Evolutionary conservation across 2,888 invertebrate genomes (phyloP).

Genomic region (Onthophagus sagittarius): DNA sequence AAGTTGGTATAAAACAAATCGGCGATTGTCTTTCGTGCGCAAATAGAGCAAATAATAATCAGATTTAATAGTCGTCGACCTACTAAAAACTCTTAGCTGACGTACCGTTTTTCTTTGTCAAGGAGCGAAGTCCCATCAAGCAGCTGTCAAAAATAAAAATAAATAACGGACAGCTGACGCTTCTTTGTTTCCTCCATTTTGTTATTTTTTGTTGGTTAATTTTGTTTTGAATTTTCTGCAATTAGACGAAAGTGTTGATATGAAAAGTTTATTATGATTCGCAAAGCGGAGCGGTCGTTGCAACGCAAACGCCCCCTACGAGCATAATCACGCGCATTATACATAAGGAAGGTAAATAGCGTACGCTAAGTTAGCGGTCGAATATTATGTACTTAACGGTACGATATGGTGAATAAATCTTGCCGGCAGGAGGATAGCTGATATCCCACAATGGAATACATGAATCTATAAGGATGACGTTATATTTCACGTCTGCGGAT

Average conservation of each 20-base stretch:
- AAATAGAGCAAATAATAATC: background rate
- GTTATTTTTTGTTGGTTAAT: background rate
- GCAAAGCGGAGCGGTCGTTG: background rate
- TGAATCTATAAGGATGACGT: conserved; percentile 1
- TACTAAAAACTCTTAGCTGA: background rate
- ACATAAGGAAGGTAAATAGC: background rate
- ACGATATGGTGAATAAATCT: background rate
- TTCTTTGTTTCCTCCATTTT: background rate
- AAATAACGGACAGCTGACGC: background rate
- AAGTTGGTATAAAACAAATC: background rate
- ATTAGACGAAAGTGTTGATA: background rate
- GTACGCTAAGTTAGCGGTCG: background rate
- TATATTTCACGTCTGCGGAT: background rate
- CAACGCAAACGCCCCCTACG: background rate
- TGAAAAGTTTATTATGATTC: background rate
- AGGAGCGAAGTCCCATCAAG: background rate
- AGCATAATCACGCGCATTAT: background rate
- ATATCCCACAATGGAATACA: conserved; percentile 5
- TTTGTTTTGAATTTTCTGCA: background rate
- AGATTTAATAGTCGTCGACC: background rate
- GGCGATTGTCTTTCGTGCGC: background rate
- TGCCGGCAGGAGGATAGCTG: background rate
- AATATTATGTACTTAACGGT: background rate
- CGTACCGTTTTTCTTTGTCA: background rate
- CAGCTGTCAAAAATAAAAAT: background rate